These are phyloP conservation scores for Diorhabda sublineata DNA, from an alignment of 1,140 invertebrate genomes.

Conservation along the genomic window DNA sequence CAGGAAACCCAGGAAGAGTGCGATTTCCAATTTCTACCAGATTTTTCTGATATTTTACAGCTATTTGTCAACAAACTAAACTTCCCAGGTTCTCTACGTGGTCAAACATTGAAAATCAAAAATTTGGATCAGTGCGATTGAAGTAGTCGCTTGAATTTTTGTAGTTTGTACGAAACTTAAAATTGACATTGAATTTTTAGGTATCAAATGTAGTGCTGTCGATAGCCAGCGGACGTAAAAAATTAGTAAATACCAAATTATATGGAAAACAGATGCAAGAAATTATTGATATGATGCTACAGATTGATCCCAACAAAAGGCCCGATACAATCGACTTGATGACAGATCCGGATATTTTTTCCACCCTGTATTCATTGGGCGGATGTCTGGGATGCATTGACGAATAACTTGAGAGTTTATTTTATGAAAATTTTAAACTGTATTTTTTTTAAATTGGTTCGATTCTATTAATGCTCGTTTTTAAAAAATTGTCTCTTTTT, in stretches of 20 bases:
- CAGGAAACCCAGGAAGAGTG: too few species aligned
- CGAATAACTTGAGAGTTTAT: neutral
- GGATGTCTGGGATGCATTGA: conserved; percentile 31
- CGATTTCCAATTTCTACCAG: too few species aligned
- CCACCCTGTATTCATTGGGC: conserved; percentile 41
- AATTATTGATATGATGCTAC: conserved; percentile 51
- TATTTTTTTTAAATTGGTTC: too few species aligned
- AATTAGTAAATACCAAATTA: conserved; percentile 48
- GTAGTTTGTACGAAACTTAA: too few species aligned
- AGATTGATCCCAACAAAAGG: conserved; percentile 50
- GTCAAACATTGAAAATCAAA: neutral
- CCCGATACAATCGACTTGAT: conserved; percentile 49
- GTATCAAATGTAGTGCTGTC: conserved; percentile 51
- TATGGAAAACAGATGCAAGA: conserved; percentile 52
- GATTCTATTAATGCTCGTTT: too few species aligned
- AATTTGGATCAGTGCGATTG: too few species aligned
- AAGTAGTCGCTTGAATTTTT: too few species aligned
- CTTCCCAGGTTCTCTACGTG: too few species aligned
- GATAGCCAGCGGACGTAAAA: conserved; percentile 51
- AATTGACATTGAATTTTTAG: conserved; percentile 20
- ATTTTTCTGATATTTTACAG: too few species aligned
- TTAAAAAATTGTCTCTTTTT: too few species aligned
- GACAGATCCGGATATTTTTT: conserved; percentile 46
- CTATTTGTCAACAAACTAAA: too few species aligned
- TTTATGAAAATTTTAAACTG: too few species aligned